A percentile compares a stretch with the other conserved stretches of the same genome.
Conservation (phyloP, 1,140 invertebrate genomes). For the Neodiprion fabricii region DNA sequence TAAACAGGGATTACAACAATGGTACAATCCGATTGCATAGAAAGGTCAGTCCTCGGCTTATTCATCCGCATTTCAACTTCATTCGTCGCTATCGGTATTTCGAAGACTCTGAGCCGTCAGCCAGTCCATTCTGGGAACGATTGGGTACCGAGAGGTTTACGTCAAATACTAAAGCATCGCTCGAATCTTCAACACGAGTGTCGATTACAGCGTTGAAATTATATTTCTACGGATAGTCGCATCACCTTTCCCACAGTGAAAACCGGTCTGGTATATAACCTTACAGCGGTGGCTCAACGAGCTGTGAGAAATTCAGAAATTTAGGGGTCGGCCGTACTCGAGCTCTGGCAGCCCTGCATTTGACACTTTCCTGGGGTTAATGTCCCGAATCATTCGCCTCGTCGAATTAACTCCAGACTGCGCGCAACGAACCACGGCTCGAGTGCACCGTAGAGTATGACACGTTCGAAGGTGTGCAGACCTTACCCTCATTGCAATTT, state of each 20-base stretch:
- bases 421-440: neutral
- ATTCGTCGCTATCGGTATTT: no score
- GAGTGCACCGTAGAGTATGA: neutral
- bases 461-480: neutral
- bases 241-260: neutral
- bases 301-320: neutral
- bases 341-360: neutral
- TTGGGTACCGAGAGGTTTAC: no score
- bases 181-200: no score
- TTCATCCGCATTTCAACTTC: no score
- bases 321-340: neutral
- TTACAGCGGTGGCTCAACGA: neutral
- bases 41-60: no score
- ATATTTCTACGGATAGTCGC: no score
- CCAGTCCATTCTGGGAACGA: no score
- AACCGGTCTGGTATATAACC: conserved; percentile 2
- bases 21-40: no score
- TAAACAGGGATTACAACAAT: no score
- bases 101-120: no score
- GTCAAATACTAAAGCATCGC: no score
- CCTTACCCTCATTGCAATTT: neutral
- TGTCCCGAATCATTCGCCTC: conserved; percentile 4
- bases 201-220: no score
- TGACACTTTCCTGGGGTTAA: neutral
- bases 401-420: conserved; percentile 7